A percentile compares a stretch with the other conserved stretches of the same genome.
Conservation (phyloP, 2,797 vertebrate genomes). For the Amazonetta brasiliensis region DNA sequence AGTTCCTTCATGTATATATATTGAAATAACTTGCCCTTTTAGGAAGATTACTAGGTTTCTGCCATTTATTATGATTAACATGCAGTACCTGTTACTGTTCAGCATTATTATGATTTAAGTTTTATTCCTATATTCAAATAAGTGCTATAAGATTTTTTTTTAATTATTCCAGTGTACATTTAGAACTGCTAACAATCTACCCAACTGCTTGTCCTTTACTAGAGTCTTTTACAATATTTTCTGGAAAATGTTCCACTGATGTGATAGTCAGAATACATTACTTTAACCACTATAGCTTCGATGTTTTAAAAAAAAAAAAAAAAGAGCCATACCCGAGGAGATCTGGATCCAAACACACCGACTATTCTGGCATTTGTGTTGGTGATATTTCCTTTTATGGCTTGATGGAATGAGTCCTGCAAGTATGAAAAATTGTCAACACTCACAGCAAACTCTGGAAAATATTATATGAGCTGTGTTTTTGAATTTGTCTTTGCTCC, state of each 20-base stretch:
- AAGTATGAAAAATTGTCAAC: background rate
- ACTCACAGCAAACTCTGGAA: conserved; percentile 28
- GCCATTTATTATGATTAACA: background rate
- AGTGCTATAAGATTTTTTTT: background rate
- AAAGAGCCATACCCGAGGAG: background rate
- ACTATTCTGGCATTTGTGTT: background rate
- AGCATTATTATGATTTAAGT: background rate
- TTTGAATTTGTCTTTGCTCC: background rate
- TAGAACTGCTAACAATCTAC: background rate
- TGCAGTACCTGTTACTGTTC: background rate
- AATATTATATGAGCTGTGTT: background rate
- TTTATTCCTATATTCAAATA: background rate
- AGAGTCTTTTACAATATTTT: background rate
- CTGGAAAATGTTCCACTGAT: background rate
- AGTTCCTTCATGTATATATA: background rate
- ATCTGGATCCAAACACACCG: background rate
- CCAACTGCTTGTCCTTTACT: background rate
- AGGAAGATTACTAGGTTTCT: background rate
- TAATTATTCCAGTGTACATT: background rate
- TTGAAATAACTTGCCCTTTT: background rate
- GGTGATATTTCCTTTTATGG: conserved; percentile 2
- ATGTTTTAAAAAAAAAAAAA: too few species aligned
- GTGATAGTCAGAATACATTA: fast-evolving
- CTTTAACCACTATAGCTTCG: background rate
- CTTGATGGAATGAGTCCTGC: background rate